Conservation (phyloP, 2,797 vertebrate species). For the Danio albolineatus region DNA sequence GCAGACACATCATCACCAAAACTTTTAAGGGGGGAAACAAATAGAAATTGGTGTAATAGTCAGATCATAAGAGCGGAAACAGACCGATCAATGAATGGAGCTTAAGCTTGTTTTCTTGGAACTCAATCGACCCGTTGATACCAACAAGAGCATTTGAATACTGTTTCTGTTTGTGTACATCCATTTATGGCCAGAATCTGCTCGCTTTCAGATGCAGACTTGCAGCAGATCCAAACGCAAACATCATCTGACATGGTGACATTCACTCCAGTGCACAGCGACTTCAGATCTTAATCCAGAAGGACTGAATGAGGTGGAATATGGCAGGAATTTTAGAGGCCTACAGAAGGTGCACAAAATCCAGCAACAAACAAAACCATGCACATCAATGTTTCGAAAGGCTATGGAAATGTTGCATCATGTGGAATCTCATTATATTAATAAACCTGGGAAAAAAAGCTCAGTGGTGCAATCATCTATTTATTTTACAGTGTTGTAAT, state of each 20-base stretch:
- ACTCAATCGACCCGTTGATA: not conserved
- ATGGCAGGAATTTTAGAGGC: not conserved
- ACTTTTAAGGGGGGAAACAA: not conserved
- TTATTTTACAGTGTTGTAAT: not conserved
- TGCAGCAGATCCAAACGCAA: not conserved
- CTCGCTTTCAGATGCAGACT: constrained; percentile 7
- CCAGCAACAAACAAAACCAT: constrained; percentile 8
- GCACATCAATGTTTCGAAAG: constrained; percentile 26
- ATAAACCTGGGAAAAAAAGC: not conserved
- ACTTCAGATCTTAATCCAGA: constrained; percentile 26
- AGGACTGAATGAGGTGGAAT: constrained; percentile 29
- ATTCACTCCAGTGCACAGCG: constrained; percentile 10
- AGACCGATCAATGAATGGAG: not conserved
- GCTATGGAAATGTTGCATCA: constrained; percentile 17
- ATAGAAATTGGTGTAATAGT: not conserved
- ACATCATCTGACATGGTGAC: constrained; percentile 2
- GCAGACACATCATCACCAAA: not conserved
- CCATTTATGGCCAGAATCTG: not conserved
- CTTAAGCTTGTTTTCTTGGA: not conserved
- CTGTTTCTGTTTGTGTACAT: not conserved
- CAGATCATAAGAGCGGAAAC: not conserved
- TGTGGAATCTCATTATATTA: constrained; percentile 18
- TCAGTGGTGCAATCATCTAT: constrained; percentile 4
- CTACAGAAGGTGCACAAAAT: not conserved
- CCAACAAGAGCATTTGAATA: not conserved